Evolutionary conservation across 2,797 vertebrate genomes (phyloP).

Genomic region (Merluccius polli): DNA sequence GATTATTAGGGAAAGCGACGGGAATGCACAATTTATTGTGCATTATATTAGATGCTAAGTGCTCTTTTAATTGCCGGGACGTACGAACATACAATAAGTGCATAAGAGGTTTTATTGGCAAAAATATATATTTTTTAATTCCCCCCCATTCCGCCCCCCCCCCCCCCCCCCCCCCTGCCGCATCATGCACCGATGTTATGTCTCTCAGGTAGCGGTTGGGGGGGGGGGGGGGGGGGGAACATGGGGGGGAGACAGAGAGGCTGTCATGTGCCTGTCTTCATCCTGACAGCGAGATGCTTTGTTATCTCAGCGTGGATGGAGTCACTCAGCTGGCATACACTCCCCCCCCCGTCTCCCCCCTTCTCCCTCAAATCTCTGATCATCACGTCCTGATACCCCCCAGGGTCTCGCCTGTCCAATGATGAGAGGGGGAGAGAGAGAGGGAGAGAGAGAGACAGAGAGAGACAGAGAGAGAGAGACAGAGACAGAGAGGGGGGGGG

Average conservation of each 20-base stretch:
- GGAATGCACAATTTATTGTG: too few relatives aligned
- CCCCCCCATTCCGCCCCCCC: too few relatives aligned
- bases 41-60: too few relatives aligned
- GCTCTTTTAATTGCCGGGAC: too few relatives aligned
- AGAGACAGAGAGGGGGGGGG: slow-evolving; percentile 53
- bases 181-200: too few relatives aligned
- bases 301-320: slow-evolving; percentile 59
- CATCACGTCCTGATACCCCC: slow-evolving; percentile 69
- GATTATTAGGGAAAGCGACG: too few relatives aligned
- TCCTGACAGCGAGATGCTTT: slow-evolving; percentile 41
- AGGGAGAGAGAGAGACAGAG: slow-evolving; percentile 55
- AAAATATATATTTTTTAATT: too few relatives aligned
- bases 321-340: slow-evolving; percentile 62
- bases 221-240: slow-evolving; percentile 38
- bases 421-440: slow-evolving; percentile 52
- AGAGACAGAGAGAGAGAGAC: slow-evolving; percentile 53
- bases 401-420: slow-evolving; percentile 56
- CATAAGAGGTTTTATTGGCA: too few relatives aligned
- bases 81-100: too few relatives aligned
- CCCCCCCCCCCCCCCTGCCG: too few relatives aligned
- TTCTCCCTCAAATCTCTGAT: slow-evolving; percentile 61
- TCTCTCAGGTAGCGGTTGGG: not conserved
- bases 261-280: slow-evolving; percentile 42
- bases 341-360: slow-evolving; percentile 41
- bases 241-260: slow-evolving; percentile 34